Conservation (phyloP, 2,888 invertebrate genomes). For the Panopea generosa region DNA sequence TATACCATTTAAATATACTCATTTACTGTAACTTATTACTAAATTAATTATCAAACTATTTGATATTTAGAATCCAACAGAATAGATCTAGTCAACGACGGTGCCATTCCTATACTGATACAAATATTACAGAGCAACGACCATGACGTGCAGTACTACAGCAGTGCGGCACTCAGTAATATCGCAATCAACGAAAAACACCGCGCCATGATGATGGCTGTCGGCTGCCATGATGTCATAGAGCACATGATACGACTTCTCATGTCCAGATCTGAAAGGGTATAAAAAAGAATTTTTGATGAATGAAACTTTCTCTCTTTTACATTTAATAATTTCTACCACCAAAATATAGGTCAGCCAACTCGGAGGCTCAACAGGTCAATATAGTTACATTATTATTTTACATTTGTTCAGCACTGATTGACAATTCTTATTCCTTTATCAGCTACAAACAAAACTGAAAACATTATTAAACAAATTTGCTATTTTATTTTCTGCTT, state of each 20-base stretch:
- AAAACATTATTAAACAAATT: too few species aligned
- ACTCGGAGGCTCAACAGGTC: too few species aligned
- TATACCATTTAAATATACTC: too few species aligned
- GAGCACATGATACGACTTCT: constrained; percentile 68
- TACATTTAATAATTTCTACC: neutral
- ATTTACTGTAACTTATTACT: too few species aligned
- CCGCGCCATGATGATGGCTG: constrained; percentile 79
- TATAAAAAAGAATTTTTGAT: constrained; percentile 34
- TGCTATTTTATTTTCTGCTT: too few species aligned
- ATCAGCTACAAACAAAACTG: too few species aligned
- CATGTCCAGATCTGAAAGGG: constrained; percentile 63
- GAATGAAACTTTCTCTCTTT: neutral
- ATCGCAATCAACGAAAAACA: constrained; percentile 79
- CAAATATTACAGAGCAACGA: constrained; percentile 72
- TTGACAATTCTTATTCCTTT: too few species aligned
- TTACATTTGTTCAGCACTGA: too few species aligned
- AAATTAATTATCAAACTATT: too few species aligned
- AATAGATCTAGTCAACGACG: constrained; percentile 74
- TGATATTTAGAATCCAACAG: constrained; percentile 77
- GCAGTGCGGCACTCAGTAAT: constrained; percentile 80
- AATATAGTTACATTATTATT: too few species aligned
- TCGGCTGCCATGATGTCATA: constrained; percentile 78
- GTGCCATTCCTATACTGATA: constrained; percentile 77
- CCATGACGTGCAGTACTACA: constrained; percentile 78
- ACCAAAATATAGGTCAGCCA: too few species aligned